Evolutionary conservation across 64 coral and sea anemone genomes (phyloP).

Genomic region (Montipora sp.): DNA sequence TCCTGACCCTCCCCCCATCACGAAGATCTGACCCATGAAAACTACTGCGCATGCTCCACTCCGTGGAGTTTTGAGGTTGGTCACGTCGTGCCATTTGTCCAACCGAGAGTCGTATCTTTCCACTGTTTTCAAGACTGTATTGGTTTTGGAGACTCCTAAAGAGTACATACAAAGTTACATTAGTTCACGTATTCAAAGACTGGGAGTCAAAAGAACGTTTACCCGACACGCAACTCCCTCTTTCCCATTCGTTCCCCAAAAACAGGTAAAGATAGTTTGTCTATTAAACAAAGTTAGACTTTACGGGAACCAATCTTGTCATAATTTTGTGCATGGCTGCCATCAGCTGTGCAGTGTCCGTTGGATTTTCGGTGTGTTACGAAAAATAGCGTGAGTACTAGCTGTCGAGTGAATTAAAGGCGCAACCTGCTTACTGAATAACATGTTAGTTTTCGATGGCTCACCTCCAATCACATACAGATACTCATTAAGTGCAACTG

Average conservation of each 20-base stretch:
- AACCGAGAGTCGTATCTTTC: slow-evolving; percentile 74
- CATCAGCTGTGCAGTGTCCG: too few relatives aligned
- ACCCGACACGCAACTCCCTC: too few relatives aligned
- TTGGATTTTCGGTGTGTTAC: too few relatives aligned
- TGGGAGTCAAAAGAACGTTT: too few relatives aligned
- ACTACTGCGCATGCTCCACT: slow-evolving; percentile 94
- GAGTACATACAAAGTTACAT: neutral
- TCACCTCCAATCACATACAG: slow-evolving; percentile 92
- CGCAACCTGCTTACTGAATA: neutral
- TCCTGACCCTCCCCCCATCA: slow-evolving; percentile 82
- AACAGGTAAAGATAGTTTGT: too few relatives aligned
- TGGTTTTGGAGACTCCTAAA: slow-evolving; percentile 64
- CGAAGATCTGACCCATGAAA: slow-evolving; percentile 64
- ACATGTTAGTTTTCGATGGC: neutral
- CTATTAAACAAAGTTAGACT: too few relatives aligned
- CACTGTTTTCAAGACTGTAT: slow-evolving; percentile 63
- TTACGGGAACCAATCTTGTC: too few relatives aligned
- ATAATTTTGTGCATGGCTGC: too few relatives aligned
- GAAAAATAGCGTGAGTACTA: too few relatives aligned
- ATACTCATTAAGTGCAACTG: slow-evolving; percentile 70
- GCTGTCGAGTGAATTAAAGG: too few relatives aligned
- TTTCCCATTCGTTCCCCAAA: too few relatives aligned
- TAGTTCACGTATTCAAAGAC: neutral
- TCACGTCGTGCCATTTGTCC: slow-evolving; percentile 67
- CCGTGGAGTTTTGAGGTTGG: slow-evolving; percentile 73